Evolutionary conservation across 2,113 vertebrate genomes (phyloP).

Genomic region (Eptesicus fuscus): DNA sequence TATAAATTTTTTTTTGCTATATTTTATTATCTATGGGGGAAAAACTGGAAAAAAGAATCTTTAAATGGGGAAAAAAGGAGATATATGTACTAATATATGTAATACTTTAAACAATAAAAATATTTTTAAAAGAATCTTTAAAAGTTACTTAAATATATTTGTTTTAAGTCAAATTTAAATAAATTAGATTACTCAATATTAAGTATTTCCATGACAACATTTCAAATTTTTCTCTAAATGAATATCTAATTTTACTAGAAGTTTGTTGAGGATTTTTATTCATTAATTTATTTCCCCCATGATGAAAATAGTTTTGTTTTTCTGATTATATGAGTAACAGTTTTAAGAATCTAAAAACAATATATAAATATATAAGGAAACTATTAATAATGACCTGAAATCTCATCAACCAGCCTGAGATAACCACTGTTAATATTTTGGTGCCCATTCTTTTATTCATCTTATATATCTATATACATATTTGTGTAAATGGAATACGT

Average conservation of each 20-base stretch:
- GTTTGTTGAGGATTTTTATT: neutral
- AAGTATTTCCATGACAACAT: neutral
- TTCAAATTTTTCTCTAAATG: conserved; percentile 10
- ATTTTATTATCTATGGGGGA: neutral
- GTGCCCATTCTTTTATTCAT: neutral
- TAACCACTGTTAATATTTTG: neutral
- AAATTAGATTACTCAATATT: neutral
- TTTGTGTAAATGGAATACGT: neutral
- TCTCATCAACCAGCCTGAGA: neutral
- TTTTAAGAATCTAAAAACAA: neutral
- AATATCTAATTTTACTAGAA: neutral
- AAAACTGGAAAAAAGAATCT: neutral
- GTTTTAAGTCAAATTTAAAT: conserved; percentile 35
- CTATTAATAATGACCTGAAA: neutral
- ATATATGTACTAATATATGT: too few species aligned
- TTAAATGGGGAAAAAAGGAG: too few species aligned
- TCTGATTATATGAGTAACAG: neutral
- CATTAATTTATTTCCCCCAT: neutral
- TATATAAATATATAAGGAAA: neutral
- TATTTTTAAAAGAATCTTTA: neutral
- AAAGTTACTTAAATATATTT: neutral
- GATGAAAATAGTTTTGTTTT: conserved; percentile 24
- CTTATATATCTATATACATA: neutral
- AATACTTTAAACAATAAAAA: too few species aligned
- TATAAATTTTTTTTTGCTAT: neutral